A percentile compares a stretch with the other conserved stretches of the same genome.
Conservation (phyloP, 2,888 invertebrate species). For the Lydus trimaculatus region DNA sequence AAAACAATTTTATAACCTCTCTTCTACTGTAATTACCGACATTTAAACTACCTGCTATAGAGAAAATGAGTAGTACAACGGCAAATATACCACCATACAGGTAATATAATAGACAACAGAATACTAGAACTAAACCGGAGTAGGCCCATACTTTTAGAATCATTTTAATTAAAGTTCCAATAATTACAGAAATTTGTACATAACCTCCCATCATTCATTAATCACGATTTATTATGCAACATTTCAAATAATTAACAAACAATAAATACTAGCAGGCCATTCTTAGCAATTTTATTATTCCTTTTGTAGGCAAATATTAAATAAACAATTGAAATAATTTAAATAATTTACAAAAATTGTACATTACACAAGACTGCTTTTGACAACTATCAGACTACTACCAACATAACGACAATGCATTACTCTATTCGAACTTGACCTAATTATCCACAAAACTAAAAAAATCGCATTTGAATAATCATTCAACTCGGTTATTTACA, state of each 20-base stretch:
- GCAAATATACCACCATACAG: constrained; percentile 81
- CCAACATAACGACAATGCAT: background rate
- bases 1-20: background rate
- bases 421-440: background rate
- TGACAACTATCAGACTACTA: background rate
- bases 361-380: background rate
- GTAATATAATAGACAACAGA: constrained; percentile 82
- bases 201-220: constrained; percentile 54
- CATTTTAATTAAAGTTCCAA: constrained; percentile 63
- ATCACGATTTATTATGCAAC: background rate
- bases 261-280: background rate
- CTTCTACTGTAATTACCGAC: too few species aligned
- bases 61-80: constrained; percentile 72
- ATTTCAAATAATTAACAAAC: background rate
- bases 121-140: constrained; percentile 75
- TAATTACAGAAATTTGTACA: constrained; percentile 56
- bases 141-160: constrained; percentile 80
- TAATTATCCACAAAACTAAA: too few species aligned
- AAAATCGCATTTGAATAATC: too few species aligned
- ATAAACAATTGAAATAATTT: background rate
- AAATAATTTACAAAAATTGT: background rate
- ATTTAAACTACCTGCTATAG: constrained; percentile 70
- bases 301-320: background rate
- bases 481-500: too few species aligned
- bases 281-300: background rate